phyloP scores from a whole-genome alignment of 35 echinoderm and acorn worm species.

The Ptychodera flava region DNA sequence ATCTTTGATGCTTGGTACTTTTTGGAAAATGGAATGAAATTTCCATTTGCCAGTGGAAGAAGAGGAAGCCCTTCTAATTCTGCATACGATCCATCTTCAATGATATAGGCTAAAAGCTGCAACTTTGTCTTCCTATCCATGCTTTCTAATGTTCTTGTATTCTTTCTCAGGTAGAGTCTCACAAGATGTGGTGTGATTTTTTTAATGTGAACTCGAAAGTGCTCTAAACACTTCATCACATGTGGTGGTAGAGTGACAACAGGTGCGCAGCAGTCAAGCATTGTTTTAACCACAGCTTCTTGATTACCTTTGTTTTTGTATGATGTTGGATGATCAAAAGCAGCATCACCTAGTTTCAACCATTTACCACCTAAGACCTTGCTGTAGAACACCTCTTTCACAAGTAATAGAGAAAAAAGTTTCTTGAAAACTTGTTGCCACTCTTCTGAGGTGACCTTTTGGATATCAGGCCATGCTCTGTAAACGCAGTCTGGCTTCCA shows the following conservation, averaged over 20 bases:
- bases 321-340: no score
- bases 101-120: slow-evolving; percentile 33
- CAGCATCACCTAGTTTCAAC: no score
- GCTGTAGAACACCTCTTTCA: slow-evolving; percentile 44
- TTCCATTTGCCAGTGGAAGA: slow-evolving; percentile 32
- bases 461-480: slow-evolving; percentile 46
- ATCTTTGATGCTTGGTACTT: no score
- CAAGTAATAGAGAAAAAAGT: slow-evolving; percentile 33
- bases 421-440: slow-evolving; percentile 25
- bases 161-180: slow-evolving; percentile 6
- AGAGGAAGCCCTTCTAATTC: slow-evolving; percentile 25
- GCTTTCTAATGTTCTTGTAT: slow-evolving; percentile 16
- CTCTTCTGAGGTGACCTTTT: slow-evolving; percentile 27
- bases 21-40: slow-evolving; percentile 25
- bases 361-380: slow-evolving; percentile 11
- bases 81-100: neutral
- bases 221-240: slow-evolving; percentile 3
- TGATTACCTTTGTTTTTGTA: no score
- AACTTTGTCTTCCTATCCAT: slow-evolving; percentile 34
- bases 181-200: slow-evolving; percentile 23
- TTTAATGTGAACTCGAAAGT: neutral
- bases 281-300: no score
- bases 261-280: no score
- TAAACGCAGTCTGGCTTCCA: slow-evolving; percentile 45
- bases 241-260: no score